Percentiles rank a stretch among this genome's conserved stretches.
These are phyloP conservation scores for Plagodis pulveraria DNA, from an alignment of 2,888 invertebrate species.

Conservation along the genomic window DNA sequence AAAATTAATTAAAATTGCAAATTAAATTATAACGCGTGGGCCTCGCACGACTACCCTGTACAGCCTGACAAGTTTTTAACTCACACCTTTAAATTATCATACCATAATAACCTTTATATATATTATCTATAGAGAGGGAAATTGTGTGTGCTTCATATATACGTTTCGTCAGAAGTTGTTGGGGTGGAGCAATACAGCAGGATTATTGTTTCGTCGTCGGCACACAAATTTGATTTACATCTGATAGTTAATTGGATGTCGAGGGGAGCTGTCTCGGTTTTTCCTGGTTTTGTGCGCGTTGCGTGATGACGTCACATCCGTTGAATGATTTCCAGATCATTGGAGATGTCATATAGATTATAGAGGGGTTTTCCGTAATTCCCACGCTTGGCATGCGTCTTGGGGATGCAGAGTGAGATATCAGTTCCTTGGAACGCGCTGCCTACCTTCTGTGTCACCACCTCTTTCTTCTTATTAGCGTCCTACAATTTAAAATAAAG, in stretches of 20 bases:
- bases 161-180: slow-evolving; percentile 8
- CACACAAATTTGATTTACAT: slow-evolving; percentile 42
- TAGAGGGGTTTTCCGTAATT: too few relatives aligned
- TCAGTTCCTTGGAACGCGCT: too few relatives aligned
- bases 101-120: slow-evolving; percentile 3
- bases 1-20: slow-evolving; percentile 71
- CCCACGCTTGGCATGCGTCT: too few relatives aligned
- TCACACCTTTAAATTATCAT: not conserved
- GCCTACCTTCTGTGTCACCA: too few relatives aligned
- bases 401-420: too few relatives aligned
- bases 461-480: too few relatives aligned
- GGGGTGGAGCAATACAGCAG: slow-evolving; percentile 16
- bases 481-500: too few relatives aligned
- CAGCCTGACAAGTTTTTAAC: slow-evolving; percentile 22
- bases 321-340: not conserved
- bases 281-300: too few relatives aligned
- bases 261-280: slow-evolving; percentile 13
- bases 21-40: slow-evolving; percentile 60
- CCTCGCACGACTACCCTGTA: slow-evolving; percentile 30
- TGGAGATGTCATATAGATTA: not conserved
- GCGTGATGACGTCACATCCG: not conserved
- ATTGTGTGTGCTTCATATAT: not conserved
- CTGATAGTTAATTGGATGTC: slow-evolving; percentile 41
- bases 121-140: not conserved
- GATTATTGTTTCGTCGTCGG: slow-evolving; percentile 40